Evolutionary conservation across 2,888 invertebrate genomes (phyloP).

Genomic region (Crematogaster levior): DNA sequence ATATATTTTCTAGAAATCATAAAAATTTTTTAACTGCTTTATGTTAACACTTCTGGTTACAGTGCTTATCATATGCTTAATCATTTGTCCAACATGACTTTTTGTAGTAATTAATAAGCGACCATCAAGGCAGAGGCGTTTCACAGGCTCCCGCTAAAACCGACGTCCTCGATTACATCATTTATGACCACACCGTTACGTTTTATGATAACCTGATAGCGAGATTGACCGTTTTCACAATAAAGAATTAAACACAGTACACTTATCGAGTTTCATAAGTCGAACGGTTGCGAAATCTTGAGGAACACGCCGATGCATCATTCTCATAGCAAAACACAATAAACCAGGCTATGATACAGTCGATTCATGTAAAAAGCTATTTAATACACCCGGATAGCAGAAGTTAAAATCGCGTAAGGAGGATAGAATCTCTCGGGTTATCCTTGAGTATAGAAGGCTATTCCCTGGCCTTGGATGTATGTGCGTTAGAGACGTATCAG

Average conservation of each 20-base stretch:
- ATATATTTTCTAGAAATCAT: constrained; percentile 5
- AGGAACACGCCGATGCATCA: constrained; percentile 55
- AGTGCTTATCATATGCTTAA: not conserved
- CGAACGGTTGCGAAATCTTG: constrained; percentile 21
- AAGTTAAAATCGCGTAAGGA: constrained; percentile 69
- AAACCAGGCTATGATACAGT: constrained; percentile 52
- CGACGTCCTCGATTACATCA: constrained; percentile 30
- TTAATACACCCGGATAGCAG: constrained; percentile 65
- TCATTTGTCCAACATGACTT: constrained; percentile 23
- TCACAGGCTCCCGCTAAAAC: constrained; percentile 41
- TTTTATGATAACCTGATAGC: constrained; percentile 25
- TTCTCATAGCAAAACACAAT: constrained; percentile 59
- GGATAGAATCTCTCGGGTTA: constrained; percentile 59
- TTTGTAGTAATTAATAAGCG: constrained; percentile 24
- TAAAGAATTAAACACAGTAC: constrained; percentile 6
- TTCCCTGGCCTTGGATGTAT: constrained; percentile 72
- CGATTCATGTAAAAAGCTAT: constrained; percentile 47
- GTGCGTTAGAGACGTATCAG: constrained; percentile 64
- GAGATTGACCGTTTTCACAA: constrained; percentile 26
- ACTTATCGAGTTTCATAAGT: not conserved
- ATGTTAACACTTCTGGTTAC: not conserved
- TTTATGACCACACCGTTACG: constrained; percentile 26
- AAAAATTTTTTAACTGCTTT: not conserved
- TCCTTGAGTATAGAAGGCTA: constrained; percentile 74
- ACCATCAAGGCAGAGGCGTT: constrained; percentile 11